These are phyloP conservation scores for Corydoras sp. DNA, from an alignment of 2,113 vertebrate species.

Conservation along the genomic window DNA sequence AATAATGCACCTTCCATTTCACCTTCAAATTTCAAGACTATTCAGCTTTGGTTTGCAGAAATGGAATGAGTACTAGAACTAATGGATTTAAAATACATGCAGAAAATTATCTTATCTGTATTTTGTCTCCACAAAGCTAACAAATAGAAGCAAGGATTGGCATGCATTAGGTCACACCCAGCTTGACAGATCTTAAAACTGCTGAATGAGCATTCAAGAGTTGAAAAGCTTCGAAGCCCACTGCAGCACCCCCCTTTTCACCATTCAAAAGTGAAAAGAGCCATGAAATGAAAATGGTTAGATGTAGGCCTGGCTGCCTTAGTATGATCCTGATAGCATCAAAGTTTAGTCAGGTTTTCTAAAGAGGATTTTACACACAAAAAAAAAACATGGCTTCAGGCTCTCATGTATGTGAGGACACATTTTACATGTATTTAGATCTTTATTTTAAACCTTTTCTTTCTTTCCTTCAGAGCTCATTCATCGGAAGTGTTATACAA, in stretches of 20 bases:
- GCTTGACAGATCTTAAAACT: background rate
- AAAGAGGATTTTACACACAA: slow-evolving; percentile 8
- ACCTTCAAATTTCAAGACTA: background rate
- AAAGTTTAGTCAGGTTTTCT: slow-evolving; percentile 15
- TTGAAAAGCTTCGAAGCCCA: slow-evolving; percentile 12
- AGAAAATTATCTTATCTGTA: slow-evolving; percentile 24
- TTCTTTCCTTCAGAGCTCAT: too few relatives aligned
- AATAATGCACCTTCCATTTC: background rate
- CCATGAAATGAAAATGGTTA: slow-evolving; percentile 13
- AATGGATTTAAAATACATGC: background rate
- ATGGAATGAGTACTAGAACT: background rate
- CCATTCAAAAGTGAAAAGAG: slow-evolving; percentile 14
- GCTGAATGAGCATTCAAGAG: background rate
- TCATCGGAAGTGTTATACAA: too few relatives aligned
- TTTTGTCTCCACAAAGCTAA: background rate
- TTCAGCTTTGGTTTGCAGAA: background rate
- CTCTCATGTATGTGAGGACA: background rate
- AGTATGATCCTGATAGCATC: slow-evolving; percentile 16
- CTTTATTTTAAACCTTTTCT: background rate
- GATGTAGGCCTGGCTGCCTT: slow-evolving; percentile 8
- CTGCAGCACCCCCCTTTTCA: background rate
- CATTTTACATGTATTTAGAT: background rate
- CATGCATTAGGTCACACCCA: background rate
- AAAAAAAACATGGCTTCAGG: background rate
- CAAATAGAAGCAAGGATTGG: background rate